Evolutionary conservation across 2,797 vertebrate species (phyloP), one percentile per base, ranked within the genome.

Genomic region (Myripristis jacobus): DNA sequence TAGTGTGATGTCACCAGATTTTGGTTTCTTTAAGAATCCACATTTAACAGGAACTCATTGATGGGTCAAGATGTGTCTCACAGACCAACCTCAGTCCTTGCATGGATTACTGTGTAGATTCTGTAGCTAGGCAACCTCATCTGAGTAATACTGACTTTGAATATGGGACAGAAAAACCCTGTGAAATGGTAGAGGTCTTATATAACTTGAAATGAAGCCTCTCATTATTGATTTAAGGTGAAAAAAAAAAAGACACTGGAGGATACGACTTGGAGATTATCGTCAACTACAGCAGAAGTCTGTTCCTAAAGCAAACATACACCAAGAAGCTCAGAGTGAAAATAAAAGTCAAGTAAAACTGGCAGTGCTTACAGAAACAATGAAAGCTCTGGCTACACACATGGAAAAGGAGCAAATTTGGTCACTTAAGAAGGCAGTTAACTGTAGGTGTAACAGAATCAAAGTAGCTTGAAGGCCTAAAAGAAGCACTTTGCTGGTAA

Each of bases 401-500:
- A 59, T 27, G 68, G 48, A 21, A 59, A 54, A 38, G 74, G 58
- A 6, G 58, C 57, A 79, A 65, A 81, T 75, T 89, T 87, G 89
- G 87, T 90, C 88, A 65, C 84, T 87, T 78, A 77, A 81, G 71
- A 81, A 90, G 89, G 90, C 87, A 90, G 86, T 87, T 78, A 86
- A 83, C 77, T 85, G 85, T 88, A 85, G 83, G 87, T 84, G 81
- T 58, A 82, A 90, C 82, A 85, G 72, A 91, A 89, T 77, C 56
- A 70, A 69, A 78, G 58, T 47, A 79, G 70, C 77, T 15, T 53
- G 80, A 90, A 88, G 87, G 83, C 86, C 88, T 80, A 88, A 90
- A 81, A 86, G 62, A 91, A 85, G 82, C 80, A 79, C 76, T 86
- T 86, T 88, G 88, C 89, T 91, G 90, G 88, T 90, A 82, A 87